Base-by-base conservation (phyloP, 1,140 invertebrate genomes). In the Anastrepha obliqua region DNA sequence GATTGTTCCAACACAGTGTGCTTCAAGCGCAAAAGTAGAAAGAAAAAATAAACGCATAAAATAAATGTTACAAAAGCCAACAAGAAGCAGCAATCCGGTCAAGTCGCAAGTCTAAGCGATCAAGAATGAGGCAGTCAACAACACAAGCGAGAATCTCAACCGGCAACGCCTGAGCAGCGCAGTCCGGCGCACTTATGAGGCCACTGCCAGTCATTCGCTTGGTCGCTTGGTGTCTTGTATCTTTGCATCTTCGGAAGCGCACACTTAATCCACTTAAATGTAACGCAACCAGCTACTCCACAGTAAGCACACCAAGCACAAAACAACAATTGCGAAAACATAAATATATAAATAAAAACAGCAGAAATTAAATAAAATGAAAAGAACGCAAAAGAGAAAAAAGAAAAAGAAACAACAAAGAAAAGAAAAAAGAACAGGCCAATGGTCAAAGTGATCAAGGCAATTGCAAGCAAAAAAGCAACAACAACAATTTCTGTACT, bases 241-340 rank as follows among this genome's bases (percentile, higher is more conserved):
- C 85, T 44, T 29, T 59, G 42, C 17, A 86, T 86, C 85, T 86
- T 86, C 85, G 85, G 85, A 86, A 86, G 85, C 85, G 85, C 85
- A 62, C 85, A 86, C 85, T 86, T 86, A 86, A 86, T 86, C 85
- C 85, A 86, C 85, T 86, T 86, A 86, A 86, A 60, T 86, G 85
- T 86, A 86, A 86, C 85, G 85, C 85, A 86, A 86, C 55, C 85
- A 86, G 85, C 85, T 86, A 60, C 85, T 62, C 74, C 74, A 81
- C 20, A 55, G 74, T n/a, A 9, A 86, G n/a, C 58, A 85, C 29
- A 86, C 17, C 47, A 29, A 60, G 8, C 17, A 62, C 78, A 55
- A 51, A 58, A 85, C 39, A 85, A 55, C 39, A 42, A 42, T 20
- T 81, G 44, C 11, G 8, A 55, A 55, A n/a, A 81, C 29, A 55